These are phyloP conservation scores for Drosophila neonasuta DNA, from an alignment of 2,888 invertebrate species.

Conservation along the genomic window DNA sequence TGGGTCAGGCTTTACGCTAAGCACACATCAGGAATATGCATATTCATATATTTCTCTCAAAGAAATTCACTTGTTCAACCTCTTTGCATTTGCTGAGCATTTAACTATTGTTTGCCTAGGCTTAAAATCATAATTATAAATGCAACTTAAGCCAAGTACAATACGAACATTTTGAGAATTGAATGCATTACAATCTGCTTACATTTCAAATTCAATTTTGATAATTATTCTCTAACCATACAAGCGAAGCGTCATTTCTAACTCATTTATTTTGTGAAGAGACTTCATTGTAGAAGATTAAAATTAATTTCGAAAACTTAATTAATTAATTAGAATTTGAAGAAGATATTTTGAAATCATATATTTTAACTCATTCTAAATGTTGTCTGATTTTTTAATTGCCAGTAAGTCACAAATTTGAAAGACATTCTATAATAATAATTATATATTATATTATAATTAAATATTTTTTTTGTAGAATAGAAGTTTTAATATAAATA, in stretches of 20 bases:
- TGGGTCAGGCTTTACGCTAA: not conserved
- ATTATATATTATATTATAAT: no score
- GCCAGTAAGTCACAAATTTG: no score
- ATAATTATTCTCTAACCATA: not conserved
- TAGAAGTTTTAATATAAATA: no score
- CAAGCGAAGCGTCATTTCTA: not conserved
- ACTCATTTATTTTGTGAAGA: not conserved
- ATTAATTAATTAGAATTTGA: not conserved
- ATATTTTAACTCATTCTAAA: no score
- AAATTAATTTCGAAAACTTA: not conserved
- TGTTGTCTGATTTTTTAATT: no score
- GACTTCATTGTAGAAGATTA: not conserved
- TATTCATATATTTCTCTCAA: conserved; percentile 1
- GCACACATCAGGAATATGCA: conserved; percentile 1
- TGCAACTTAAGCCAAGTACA: not conserved
- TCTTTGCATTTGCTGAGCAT: not conserved
- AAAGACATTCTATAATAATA: no score
- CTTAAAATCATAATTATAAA: not conserved
- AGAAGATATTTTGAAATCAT: no score
- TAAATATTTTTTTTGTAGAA: no score
- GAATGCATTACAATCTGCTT: not conserved
- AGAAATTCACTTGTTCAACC: conserved; percentile 1
- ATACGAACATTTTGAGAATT: not conserved
- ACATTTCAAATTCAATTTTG: conserved; percentile 1
- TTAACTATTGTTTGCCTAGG: not conserved